Evolutionary conservation across 2,113 vertebrate genomes (phyloP), one percentile per base, ranked within the genome.

Genomic region (Haplochromis burtoni): DNA sequence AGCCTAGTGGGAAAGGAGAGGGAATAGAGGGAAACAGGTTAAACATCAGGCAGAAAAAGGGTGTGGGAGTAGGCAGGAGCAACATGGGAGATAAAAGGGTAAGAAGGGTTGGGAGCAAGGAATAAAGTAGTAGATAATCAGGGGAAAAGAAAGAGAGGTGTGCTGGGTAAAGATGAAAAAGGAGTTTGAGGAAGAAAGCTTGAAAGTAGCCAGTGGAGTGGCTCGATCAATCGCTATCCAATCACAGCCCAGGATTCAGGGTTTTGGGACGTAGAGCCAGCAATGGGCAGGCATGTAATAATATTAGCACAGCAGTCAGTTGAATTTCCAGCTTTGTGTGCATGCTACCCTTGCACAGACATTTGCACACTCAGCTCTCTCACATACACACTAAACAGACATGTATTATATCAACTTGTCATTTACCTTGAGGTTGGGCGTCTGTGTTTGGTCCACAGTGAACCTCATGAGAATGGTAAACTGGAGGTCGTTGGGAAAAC

Each of bases 391-490:
- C 17, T 42, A 49, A 91, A 76, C 42, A 76, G 24, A 76, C 79
- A 83, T 14, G 86, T n/a, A 42, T 2, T 8, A 29, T 35, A 53
- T 6, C 5, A 55, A 6, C 38, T n/a, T 8, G 12, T 51, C 13
- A 45, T 90, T 83, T 94, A 99, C 98, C 98, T 99, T 99, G 35
- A 99, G 95, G 93, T 98, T 99, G 81, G 98, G 98, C 26, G 98
- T 99, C 94, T 99, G 98, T 3, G 98, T 99, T 96, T 99, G 98
- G 95, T 99, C 98, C 92, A 99, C 98, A 80, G 98, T 99, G 94
- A 99, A 99, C 94, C 98, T 97, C 98, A 99, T 99, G 83, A 99
- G 97, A 95, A 99, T 99, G 92, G 97, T 99, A 89, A 99, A 99
- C 92, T 99, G 98, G 47, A 99, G 97, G 88, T 99, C 98, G 84